Evolutionary conservation across 2,797 vertebrate genomes (phyloP), one percentile per base, ranked within the genome.

Genomic region (Cynopterus sphinx): DNA sequence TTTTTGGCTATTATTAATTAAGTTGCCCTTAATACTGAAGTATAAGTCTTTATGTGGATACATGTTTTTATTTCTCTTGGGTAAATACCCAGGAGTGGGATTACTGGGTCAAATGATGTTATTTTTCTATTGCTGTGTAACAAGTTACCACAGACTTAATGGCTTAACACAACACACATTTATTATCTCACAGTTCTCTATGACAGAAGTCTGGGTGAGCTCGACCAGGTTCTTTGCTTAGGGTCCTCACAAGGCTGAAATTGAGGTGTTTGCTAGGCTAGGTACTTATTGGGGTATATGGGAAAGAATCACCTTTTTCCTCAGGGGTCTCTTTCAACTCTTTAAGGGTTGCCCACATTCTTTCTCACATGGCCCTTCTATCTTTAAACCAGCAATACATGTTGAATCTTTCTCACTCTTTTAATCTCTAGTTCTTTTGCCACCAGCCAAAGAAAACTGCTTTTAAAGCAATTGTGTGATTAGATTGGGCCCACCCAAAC

Each of bases 1-100:
- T 78, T 85, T 93, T 21, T 31, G 55, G 39, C 33, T 91, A 26
- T 94, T 84, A 36, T 78, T 41, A 88, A 33, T 87, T 63, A 90
- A 95, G 68, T 91, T 61, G 22, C 36, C 74, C 53, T 81, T 89
- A 85, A 74, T 55, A 55, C n/a, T 73, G 21, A 89, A 68, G 43
- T 46, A 68, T 9, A 46, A 61, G 41, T 74, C 31, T 90, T 70
- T 68, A 67, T 81, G 49, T 90, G 22, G 70, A 61, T 82, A 41
- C 31, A 33, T 46, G 24, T 82, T 87, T 96, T 83, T 9, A 51
- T 86, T 87, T 91, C 49, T 96, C 15, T 31, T 70, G 68, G 33
- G 13, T 85, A 77, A 57, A 63, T 55, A 33, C 28, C 33, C 85
- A 88, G 67, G 51, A 55, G 31, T 84, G n/a, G 57, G 79, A 28